Conservation (phyloP, 2,113 vertebrate species). For the Camelus dromedarius region DNA sequence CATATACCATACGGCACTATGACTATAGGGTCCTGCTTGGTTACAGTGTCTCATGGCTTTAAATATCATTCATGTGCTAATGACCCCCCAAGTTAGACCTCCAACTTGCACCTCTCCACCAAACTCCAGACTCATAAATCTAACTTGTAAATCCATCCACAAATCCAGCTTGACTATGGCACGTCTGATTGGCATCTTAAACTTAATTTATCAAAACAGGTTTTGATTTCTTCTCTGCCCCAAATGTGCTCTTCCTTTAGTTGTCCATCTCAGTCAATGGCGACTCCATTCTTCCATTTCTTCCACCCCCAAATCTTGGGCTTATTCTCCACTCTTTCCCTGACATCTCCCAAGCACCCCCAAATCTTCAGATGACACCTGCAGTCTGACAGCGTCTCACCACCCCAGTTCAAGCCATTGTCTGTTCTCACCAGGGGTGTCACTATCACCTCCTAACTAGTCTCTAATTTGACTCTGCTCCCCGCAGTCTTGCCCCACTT, state of each 20-base stretch:
- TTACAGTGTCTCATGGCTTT: neutral
- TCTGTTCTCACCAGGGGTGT: neutral
- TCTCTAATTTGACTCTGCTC: neutral
- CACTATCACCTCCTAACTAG: neutral
- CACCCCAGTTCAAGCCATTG: neutral
- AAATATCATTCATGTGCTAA: neutral
- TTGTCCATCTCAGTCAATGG: neutral
- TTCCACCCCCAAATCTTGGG: neutral
- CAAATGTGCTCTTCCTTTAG: neutral
- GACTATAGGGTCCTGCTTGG: too few relatives aligned
- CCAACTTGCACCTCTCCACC: neutral
- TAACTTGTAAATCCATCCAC: neutral
- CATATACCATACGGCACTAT: too few relatives aligned
- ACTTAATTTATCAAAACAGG: neutral
- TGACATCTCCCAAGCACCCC: neutral
- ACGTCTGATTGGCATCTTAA: neutral
- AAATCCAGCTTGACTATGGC: neutral
- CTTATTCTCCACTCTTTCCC: neutral
- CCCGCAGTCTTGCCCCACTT: neutral
- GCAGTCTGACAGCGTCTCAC: neutral
- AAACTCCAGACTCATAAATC: neutral
- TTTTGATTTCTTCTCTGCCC: neutral
- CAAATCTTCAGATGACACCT: neutral
- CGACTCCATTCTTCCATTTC: neutral
- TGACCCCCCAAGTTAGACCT: neutral